Base-by-base conservation (phyloP, 2,113 vertebrate genomes). In the Corythaixoides concolor region DNA sequence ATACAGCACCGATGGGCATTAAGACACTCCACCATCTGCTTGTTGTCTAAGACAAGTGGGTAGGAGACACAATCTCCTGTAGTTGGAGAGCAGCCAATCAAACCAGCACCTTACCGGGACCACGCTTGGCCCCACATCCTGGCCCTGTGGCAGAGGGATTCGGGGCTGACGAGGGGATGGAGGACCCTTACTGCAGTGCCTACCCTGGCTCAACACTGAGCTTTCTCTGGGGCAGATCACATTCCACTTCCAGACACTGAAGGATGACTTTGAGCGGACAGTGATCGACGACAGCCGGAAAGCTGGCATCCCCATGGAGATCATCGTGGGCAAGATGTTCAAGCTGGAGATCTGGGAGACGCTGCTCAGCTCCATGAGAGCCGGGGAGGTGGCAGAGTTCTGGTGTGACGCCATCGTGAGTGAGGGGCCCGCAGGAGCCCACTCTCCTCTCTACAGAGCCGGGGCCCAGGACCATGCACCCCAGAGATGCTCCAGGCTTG, bases 331-430 rank as follows among this genome's bases (percentile, higher is more conserved):
- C 91, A 99, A 99, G 96, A 98, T 99, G 98, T 99, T 99, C 97
- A 99, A 99, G 97, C 97, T 99, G 96, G 99, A 99, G 92, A 98
- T 99, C 52, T 99, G 99, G 98, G 99, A 99, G 97, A 98, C 97
- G 0, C 97, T 99, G 92, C 97, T 99, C 72, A 98, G 79, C 24
- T 99, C 99, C 90, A 99, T 99, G 99, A 98, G 98, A 95, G 56
- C 97, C 0, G 98, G 98, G 37, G 99, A 99, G 89, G 99, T 99
- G 97, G 98, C 99, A 0, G 98, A 99, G 96, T 99, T 99, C 96
- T 99, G 98, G 99, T 99, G 99, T 0, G 99, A 99, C 1, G 75
- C 98, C 52, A 73, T 97, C 5, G 99, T 99, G 97, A 99, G 98
- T 98, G 77, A 86, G 23, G 67, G 88, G 26, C 93, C 68, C 9